Conservation (phyloP, 2,113 vertebrate species). For the Siniperca chuatsi region DNA sequence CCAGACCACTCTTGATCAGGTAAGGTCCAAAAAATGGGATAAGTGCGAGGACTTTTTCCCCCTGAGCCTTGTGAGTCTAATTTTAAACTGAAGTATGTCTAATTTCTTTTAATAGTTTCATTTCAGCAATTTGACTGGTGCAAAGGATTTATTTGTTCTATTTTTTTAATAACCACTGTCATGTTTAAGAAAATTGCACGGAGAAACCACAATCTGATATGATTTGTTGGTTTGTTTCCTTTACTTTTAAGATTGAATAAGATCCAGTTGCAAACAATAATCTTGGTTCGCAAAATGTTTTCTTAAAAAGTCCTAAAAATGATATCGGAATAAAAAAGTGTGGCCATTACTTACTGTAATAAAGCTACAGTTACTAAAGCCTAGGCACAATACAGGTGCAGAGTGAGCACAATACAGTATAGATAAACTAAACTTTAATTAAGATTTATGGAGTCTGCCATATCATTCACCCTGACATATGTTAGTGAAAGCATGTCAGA, state of each 20-base stretch:
- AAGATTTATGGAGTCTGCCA: background rate
- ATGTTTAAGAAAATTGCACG: background rate
- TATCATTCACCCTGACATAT: background rate
- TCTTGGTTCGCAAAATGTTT: background rate
- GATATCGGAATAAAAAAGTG: background rate
- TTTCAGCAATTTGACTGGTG: background rate
- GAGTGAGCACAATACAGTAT: background rate
- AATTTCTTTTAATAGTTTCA: background rate
- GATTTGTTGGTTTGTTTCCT: background rate
- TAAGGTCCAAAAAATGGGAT: constrained; percentile 59
- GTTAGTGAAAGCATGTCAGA: background rate
- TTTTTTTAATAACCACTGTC: background rate
- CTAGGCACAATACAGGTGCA: background rate
- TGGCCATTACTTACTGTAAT: background rate
- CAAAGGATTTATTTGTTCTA: background rate
- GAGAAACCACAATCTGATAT: background rate
- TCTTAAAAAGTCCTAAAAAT: background rate
- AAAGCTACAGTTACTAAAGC: background rate
- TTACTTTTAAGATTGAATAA: background rate
- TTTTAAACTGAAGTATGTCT: background rate
- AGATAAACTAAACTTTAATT: background rate
- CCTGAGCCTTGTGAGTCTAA: background rate
- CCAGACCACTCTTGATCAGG: constrained; percentile 99
- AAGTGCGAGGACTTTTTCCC: background rate
- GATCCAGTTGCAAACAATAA: background rate